Evolutionary conservation across 2,888 invertebrate genomes (phyloP).

Genomic region (Micropterix aruncella): DNA sequence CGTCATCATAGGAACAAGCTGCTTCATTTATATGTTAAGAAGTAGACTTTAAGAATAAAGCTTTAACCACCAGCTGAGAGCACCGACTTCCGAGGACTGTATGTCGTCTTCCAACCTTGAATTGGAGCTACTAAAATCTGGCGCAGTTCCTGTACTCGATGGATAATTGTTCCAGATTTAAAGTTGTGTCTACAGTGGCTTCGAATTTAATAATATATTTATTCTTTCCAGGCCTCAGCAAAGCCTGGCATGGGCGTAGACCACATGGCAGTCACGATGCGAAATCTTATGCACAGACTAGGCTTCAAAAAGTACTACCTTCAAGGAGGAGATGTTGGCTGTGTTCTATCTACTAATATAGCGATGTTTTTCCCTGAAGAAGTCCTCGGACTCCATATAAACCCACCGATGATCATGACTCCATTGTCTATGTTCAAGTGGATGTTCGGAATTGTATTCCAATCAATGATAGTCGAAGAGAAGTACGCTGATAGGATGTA

Average conservation of each 20-base stretch:
- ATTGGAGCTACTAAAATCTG: too few species aligned
- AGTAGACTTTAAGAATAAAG: too few species aligned
- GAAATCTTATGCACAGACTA: conserved; percentile 45
- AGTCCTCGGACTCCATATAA: conserved; percentile 17
- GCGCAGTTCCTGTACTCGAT: too few species aligned
- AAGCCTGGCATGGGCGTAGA: conserved; percentile 32
- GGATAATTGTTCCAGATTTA: too few species aligned
- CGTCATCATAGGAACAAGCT: too few species aligned
- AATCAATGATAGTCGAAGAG: conserved; percentile 25
- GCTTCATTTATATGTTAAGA: too few species aligned
- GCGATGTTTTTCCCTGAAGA: conserved; percentile 35
- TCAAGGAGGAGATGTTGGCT: conserved; percentile 57
- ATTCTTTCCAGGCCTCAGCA: neutral
- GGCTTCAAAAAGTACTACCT: conserved; percentile 38
- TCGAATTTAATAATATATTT: too few species aligned
- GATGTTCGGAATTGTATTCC: neutral
- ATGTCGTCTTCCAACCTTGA: neutral
- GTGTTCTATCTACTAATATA: conserved; percentile 32
- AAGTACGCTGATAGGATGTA: conserved; percentile 32
- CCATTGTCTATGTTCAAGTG: conserved; percentile 37
- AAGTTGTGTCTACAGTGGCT: too few species aligned
- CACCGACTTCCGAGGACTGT: neutral
- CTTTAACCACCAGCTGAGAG: neutral
- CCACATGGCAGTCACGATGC: conserved; percentile 31
- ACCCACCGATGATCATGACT: conserved; percentile 19